Conservation (phyloP, 2,113 vertebrate genomes). For the Apus apus region DNA sequence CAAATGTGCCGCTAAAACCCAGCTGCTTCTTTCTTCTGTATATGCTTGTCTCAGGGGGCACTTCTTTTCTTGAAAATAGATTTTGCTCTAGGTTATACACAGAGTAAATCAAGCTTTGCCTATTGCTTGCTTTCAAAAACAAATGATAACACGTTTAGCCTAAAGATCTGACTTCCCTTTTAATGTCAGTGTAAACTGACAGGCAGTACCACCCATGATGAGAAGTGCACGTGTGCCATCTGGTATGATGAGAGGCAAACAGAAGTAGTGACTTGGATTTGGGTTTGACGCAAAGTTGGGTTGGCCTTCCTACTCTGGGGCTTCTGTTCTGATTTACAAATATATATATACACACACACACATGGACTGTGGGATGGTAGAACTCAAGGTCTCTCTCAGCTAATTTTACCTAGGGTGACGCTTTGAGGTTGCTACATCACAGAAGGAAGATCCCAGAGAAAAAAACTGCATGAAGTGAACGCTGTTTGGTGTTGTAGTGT, state of each 20-base stretch:
- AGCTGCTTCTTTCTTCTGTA: not conserved
- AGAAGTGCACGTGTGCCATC: fast-evolving
- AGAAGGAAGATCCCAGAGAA: not conserved
- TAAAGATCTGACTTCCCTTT: not conserved
- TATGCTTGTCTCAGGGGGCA: not conserved
- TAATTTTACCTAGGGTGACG: not conserved
- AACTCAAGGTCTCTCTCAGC: not conserved
- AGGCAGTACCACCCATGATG: fast-evolving
- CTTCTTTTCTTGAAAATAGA: not conserved
- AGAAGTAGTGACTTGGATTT: not conserved
- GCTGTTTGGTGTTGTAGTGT: not conserved
- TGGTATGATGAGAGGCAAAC: fast-evolving
- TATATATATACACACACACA: not conserved
- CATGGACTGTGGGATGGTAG: not conserved
- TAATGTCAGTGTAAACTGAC: not conserved
- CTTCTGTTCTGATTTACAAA: not conserved
- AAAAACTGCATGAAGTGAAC: fast-evolving
- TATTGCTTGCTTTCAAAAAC: not conserved
- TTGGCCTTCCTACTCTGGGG: not conserved
- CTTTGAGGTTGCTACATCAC: not conserved
- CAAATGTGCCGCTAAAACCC: not conserved
- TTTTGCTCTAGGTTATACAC: not conserved
- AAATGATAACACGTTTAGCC: not conserved
- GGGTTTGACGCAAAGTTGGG: not conserved
- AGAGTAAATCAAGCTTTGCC: not conserved